These are phyloP conservation scores for Psylliodes chrysocephalus DNA, from an alignment of 2,888 invertebrate species.

Conservation along the genomic window DNA sequence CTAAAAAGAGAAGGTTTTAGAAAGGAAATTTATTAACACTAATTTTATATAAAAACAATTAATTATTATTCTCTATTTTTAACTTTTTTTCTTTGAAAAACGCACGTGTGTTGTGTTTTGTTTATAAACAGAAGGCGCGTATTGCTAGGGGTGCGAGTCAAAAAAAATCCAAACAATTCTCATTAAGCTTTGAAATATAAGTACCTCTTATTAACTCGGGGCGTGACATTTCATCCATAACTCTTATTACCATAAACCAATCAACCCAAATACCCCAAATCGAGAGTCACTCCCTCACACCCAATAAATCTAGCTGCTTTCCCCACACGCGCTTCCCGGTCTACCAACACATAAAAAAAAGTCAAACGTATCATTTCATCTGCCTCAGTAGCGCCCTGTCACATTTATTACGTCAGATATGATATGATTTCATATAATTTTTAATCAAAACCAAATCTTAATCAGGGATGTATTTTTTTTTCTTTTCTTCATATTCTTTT, in stretches of 20 bases:
- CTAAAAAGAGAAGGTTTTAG: no score
- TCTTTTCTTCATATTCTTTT: no score
- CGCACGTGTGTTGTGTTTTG: neutral
- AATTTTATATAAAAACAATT: no score
- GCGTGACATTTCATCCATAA: constrained; percentile 12
- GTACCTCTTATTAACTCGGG: constrained; percentile 1
- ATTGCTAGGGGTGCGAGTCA: neutral
- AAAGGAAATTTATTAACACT: no score
- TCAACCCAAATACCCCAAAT: constrained; percentile 16
- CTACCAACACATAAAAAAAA: constrained; percentile 6
- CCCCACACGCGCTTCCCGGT: constrained; percentile 9
- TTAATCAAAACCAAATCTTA: no score
- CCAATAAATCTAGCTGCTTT: constrained; percentile 27
- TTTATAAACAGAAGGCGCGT: neutral
- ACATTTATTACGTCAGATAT: no score
- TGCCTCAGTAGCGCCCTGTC: neutral
- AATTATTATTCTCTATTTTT: no score
- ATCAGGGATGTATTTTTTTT: no score
- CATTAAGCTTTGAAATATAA: neutral
- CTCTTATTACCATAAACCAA: constrained; percentile 28
- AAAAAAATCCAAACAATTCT: neutral
- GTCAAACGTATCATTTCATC: constrained; percentile 16
- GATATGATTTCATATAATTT: no score
- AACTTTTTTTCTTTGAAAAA: no score
- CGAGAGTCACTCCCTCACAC: constrained; percentile 25